These are phyloP conservation scores for Calephelis nemesis DNA, from an alignment of 1,140 invertebrate species.

Conservation along the genomic window DNA sequence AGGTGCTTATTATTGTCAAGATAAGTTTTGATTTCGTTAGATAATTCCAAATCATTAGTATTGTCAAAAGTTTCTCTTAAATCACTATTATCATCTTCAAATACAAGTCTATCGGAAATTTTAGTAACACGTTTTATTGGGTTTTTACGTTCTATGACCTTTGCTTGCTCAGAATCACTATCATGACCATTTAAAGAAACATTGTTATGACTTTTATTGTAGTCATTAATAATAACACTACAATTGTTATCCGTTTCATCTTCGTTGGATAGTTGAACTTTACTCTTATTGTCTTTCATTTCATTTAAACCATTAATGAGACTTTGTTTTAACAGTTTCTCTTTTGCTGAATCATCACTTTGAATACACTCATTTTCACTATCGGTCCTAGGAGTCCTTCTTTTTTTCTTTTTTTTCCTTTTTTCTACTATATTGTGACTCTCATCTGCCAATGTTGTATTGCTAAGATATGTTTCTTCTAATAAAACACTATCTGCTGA, in stretches of 20 bases:
- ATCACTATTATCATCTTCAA: constrained; percentile 26
- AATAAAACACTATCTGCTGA: not conserved
- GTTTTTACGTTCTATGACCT: constrained; percentile 26
- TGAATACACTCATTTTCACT: constrained; percentile 9
- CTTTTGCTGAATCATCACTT: constrained; percentile 1
- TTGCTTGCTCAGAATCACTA: constrained; percentile 23
- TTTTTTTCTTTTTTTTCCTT: constrained; percentile 24
- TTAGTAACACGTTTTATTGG: constrained; percentile 9
- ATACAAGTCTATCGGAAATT: constrained; percentile 22
- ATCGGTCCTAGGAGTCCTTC: constrained; percentile 9
- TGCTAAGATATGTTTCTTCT: not conserved
- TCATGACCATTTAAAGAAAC: constrained; percentile 18
- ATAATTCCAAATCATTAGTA: constrained; percentile 20
- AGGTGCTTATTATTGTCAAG: constrained; percentile 40
- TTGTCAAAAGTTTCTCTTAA: not conserved
- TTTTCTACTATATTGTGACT: not conserved
- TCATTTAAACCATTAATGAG: constrained; percentile 21
- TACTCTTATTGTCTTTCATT: constrained; percentile 11
- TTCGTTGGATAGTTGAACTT: not conserved
- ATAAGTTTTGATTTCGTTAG: constrained; percentile 34
- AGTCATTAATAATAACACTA: not conserved
- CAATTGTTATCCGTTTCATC: not conserved
- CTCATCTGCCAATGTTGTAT: not conserved
- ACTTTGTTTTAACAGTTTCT: constrained; percentile 9
- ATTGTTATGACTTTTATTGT: constrained; percentile 2